Evolutionary conservation across 2,888 invertebrate species (phyloP).

Genomic region (Coecobrya sp.): DNA sequence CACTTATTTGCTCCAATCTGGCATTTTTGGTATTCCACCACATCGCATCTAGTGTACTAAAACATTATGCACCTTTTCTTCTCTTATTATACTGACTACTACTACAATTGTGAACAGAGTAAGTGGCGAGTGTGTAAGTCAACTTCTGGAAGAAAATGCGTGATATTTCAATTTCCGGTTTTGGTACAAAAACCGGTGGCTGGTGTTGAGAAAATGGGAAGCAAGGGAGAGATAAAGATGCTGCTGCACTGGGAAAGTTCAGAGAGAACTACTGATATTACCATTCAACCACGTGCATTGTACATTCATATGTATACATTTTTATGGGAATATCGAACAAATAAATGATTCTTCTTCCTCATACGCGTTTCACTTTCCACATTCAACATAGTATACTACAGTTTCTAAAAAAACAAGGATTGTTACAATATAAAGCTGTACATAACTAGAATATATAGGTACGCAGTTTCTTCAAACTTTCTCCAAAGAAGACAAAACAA

Average conservation of each 20-base stretch:
- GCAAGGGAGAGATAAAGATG: conserved; percentile 75
- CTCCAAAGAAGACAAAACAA: conserved; percentile 13
- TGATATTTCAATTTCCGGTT: conserved; percentile 84
- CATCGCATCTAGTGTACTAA: not conserved
- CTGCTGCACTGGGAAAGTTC: conserved; percentile 41
- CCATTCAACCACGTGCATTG: not conserved
- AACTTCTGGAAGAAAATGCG: conserved; percentile 76
- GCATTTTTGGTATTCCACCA: conserved; percentile 58
- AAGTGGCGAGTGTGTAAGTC: conserved; percentile 35
- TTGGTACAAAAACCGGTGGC: conserved; percentile 18
- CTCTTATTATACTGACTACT: not conserved
- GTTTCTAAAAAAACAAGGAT: no score
- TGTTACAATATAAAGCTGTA: not conserved
- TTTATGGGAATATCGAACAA: no score
- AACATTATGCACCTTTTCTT: conserved; percentile 5
- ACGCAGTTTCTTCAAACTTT: not conserved
- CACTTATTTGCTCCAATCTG: conserved; percentile 61
- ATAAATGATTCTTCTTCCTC: no score
- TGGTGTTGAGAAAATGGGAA: conserved; percentile 70
- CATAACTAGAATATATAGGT: not conserved
- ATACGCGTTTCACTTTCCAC: no score
- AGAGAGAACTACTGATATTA: not conserved
- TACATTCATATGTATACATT: not conserved
- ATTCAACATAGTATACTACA: no score
- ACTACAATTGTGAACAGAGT: not conserved